These are phyloP conservation scores for Malachius bipustulatus DNA, from an alignment of 2,888 invertebrate genomes.

Conservation along the genomic window DNA sequence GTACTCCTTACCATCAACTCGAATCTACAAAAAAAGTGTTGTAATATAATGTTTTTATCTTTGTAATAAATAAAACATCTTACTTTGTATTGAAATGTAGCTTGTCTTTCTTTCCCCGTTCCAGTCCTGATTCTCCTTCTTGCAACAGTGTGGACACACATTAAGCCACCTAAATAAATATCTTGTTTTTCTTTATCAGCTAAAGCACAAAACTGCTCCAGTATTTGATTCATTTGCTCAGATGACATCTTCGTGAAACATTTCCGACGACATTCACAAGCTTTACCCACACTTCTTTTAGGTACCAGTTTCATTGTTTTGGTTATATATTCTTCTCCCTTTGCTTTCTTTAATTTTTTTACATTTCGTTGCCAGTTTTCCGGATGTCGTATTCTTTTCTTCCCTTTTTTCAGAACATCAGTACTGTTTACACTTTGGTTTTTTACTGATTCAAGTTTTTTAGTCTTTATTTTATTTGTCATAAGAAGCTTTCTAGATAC, in stretches of 20 bases:
- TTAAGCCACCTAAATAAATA: background rate
- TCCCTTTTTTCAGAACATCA: background rate
- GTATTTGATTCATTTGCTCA: background rate
- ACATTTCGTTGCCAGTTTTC: conserved; percentile 1
- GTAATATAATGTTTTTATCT: background rate
- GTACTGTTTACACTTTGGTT: background rate
- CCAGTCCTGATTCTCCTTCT: background rate
- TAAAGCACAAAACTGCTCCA: background rate
- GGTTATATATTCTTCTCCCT: background rate
- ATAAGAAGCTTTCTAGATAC: conserved; percentile 1
- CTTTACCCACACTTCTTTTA: background rate
- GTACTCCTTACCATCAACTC: conserved; percentile 1
- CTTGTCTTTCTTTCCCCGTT: too few relatives aligned
- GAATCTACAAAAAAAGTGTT: conserved; percentile 1
- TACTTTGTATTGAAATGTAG: too few relatives aligned
- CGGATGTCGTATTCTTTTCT: background rate
- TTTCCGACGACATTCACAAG: background rate
- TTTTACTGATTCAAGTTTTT: too few relatives aligned
- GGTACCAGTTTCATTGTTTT: background rate
- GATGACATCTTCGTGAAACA: background rate
- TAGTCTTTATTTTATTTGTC: conserved; percentile 1
- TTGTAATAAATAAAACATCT: too few relatives aligned
- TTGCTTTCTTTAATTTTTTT: background rate
- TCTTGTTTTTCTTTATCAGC: background rate
- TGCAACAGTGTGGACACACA: background rate